Evolutionary conservation across 2,888 invertebrate genomes (phyloP).

Genomic region (Lasioglossum oenotherae): DNA sequence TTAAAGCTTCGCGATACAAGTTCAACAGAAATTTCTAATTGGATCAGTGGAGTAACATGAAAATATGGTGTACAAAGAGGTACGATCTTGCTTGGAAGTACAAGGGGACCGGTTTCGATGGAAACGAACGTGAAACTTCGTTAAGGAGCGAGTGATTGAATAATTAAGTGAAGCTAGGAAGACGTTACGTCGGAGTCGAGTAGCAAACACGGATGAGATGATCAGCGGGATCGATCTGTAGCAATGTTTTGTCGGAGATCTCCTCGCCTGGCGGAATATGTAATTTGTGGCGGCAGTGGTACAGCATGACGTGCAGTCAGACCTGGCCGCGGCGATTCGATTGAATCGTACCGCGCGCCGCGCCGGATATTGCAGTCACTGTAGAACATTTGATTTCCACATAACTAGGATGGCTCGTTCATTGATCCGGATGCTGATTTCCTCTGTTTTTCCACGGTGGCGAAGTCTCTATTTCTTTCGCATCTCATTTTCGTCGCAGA

Average conservation of each 20-base stretch:
- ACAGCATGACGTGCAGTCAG: constrained; percentile 60
- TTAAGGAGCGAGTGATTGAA: constrained; percentile 43
- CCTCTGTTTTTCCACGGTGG: constrained; percentile 31
- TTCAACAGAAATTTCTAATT: background rate
- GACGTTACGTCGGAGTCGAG: constrained; percentile 33
- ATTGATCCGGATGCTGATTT: constrained; percentile 53
- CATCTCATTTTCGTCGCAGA: background rate
- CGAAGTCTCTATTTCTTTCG: background rate
- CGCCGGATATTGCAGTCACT: constrained; percentile 80
- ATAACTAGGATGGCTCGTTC: constrained; percentile 64
- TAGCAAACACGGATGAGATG: constrained; percentile 14
- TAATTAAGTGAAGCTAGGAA: constrained; percentile 49
- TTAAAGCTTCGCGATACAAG: background rate
- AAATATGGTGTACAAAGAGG: background rate
- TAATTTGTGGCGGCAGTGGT: constrained; percentile 61
- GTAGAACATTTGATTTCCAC: constrained; percentile 81
- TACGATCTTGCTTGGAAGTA: constrained; percentile 7
- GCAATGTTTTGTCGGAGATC: constrained; percentile 61
- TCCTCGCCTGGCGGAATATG: constrained; percentile 51
- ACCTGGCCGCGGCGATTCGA: constrained; percentile 48
- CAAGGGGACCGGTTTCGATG: background rate
- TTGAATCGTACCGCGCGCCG: constrained; percentile 42
- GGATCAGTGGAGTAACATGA: background rate
- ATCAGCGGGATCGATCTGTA: constrained; percentile 56
- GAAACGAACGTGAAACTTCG: constrained; percentile 34